Conservation (phyloP, 2,113 vertebrate genomes). For the Cepphus grylle region DNA sequence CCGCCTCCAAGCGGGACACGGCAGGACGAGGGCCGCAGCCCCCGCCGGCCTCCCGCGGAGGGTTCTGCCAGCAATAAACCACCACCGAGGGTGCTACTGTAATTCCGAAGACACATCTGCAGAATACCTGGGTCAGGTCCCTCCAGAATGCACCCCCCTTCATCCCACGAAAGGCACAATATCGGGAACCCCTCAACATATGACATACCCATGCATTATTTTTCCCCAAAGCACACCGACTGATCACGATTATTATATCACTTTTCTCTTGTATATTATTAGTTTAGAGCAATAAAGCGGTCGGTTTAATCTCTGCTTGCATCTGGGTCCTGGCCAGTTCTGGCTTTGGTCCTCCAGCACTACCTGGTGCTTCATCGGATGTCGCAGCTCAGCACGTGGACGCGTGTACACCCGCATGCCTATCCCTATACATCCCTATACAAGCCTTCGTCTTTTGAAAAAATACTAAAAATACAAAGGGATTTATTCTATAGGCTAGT, state of each 20-base stretch:
- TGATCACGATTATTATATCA: too few species aligned
- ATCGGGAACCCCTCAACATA: fast-evolving
- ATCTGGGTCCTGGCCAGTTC: background rate
- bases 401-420: fast-evolving
- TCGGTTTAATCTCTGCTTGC: fast-evolving
- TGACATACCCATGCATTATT: fast-evolving
- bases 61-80: background rate
- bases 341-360: too few species aligned
- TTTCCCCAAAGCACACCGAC: fast-evolving
- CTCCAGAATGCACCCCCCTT: fast-evolving
- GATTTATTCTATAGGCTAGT: background rate
- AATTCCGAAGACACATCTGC: fast-evolving
- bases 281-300: background rate
- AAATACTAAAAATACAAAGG: background rate
- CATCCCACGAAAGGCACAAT: background rate
- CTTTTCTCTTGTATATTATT: background rate
- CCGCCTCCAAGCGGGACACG: background rate
- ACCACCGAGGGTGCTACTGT: background rate
- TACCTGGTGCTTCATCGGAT: fast-evolving
- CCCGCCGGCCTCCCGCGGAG: background rate
- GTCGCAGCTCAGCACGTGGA: fast-evolving
- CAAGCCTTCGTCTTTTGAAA: background rate
- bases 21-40: background rate
- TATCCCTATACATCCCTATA: background rate
- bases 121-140: fast-evolving